These are phyloP conservation scores for Melinaea menophilus DNA, from an alignment of 2,888 invertebrate genomes.

Conservation along the genomic window DNA sequence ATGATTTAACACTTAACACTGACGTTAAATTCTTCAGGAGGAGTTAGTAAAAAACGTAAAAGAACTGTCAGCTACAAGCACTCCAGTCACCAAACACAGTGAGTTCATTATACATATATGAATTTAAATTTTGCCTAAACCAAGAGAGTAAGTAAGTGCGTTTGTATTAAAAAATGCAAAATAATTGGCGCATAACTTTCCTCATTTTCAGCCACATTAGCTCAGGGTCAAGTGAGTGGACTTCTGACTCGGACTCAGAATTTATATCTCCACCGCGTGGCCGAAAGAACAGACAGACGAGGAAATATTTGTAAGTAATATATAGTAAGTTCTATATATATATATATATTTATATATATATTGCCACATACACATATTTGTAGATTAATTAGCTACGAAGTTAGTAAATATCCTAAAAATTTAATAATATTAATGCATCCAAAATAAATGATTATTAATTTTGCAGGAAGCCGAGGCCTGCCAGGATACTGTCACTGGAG, in stretches of 20 bases:
- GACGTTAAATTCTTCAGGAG: constrained; percentile 34
- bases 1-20: too few relatives aligned
- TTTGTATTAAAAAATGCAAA: background rate
- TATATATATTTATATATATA: background rate
- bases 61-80: constrained; percentile 28
- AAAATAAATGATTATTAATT: constrained; percentile 2
- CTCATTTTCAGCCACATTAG: constrained; percentile 28
- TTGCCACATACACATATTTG: too few relatives aligned
- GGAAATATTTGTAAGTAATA: constrained; percentile 55
- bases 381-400: too few relatives aligned
- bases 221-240: constrained; percentile 54
- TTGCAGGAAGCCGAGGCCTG: constrained; percentile 55
- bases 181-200: background rate
- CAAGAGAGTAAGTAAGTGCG: constrained; percentile 21
- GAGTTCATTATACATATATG: constrained; percentile 9
- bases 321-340: background rate
- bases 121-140: too few relatives aligned
- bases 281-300: constrained; percentile 41
- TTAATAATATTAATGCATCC: too few relatives aligned
- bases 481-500: constrained; percentile 51
- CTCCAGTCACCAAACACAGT: constrained; percentile 15
- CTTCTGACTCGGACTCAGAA: constrained; percentile 50
- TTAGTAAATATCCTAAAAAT: too few relatives aligned
- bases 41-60: constrained; percentile 35
- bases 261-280: constrained; percentile 55